Base-by-base conservation (phyloP, 2,797 vertebrate species). In the Enteromius trimaculatus region DNA sequence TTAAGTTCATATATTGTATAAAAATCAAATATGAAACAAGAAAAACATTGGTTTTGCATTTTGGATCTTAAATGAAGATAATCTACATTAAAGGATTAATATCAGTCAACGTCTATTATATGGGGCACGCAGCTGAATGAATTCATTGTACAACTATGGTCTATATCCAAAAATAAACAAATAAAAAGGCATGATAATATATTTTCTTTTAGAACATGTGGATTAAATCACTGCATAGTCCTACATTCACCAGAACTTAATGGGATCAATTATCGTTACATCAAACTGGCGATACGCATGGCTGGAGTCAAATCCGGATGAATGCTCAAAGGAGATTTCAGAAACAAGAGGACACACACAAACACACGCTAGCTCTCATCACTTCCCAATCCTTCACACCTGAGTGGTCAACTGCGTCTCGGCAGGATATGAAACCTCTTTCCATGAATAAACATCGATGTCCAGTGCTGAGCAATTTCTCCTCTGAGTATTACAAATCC, bases 401-500 rank as follows among this genome's bases (percentile, higher is more conserved):
- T 79, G 82, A 84, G 75, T 82, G 82, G 58, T 81, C 79, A 60
- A n/a, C 60, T 79, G 62, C 29, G 69, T 81, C 82, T 79, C 49
- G 0, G 31, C 68, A 87, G 79, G 86, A 87, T 77, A 74, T 78
- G 37, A 81, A 77, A 74, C 47, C 23, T 70, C 77, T 80, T 80
- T 29, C 51, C 68, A 84, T 78, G 75, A 87, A 84, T 84, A 77
- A 81, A 81, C 82, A 81, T 66, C 3, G n/a, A n/a, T 70, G 29
- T 81, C 75, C 79, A 53, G 79, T 7, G 49, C 74, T 34, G 68
- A 78, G 49, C 66, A 69, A 60, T 47, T 26, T 82, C 66, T 79
- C 64, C 68, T 78, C 42, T 53, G 79, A 69, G 77, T 83, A 79
- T 76, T 69, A 51, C 85, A 80, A 76, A 83, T 76, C 81, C 77